Base-by-base conservation (phyloP, 2,113 vertebrate genomes). In the Phocoena phocoena region DNA sequence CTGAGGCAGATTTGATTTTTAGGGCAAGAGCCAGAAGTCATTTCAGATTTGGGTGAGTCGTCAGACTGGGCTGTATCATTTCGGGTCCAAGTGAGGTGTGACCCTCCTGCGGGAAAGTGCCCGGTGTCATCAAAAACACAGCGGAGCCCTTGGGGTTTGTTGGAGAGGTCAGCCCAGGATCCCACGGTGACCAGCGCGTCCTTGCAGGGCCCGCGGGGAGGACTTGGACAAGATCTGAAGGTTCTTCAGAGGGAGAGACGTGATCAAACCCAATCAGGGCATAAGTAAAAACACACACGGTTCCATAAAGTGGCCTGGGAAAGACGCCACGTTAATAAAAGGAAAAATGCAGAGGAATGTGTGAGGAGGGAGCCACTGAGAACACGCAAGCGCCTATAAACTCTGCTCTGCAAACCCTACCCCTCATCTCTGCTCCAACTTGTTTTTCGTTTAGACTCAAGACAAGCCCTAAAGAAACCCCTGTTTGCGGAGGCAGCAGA, bases 281-380 rank as follows among this genome's bases (percentile, higher is more conserved):
- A 6, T 98, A 98, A 98, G 97, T 98, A 88, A 96, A 98, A 98
- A 98, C 98, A 98, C 97, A 97, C 96, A 84, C 33, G 1, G 95
- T 62, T 84, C 93, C 97, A 96, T 98, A 98, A 97, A 98, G 95
- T 95, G 98, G 96, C 97, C 98, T 62, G 94, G 98, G 98, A 98
- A 98, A 86, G 98, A 95, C 44, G 97, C 98, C 98, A 98, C 79
- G 0, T 98, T 98, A 98, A 98, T 98, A 98, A 99, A 98, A 98
- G 95, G 96, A 95, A 98, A 98, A 98, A 98, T 90, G 97, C 94
- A 89, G 98, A 97, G 97, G 97, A 98, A 98, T 96, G 98, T 97
- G 93, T 94, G 96, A 98, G 97, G 95, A 97, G 97, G 98, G 97
- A 95, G 96, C 97, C 31, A 88, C 93, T 97, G 97, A 98, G 97